Evolutionary conservation across 2,888 invertebrate genomes (phyloP).

Genomic region (Salpingus planirostris): DNA sequence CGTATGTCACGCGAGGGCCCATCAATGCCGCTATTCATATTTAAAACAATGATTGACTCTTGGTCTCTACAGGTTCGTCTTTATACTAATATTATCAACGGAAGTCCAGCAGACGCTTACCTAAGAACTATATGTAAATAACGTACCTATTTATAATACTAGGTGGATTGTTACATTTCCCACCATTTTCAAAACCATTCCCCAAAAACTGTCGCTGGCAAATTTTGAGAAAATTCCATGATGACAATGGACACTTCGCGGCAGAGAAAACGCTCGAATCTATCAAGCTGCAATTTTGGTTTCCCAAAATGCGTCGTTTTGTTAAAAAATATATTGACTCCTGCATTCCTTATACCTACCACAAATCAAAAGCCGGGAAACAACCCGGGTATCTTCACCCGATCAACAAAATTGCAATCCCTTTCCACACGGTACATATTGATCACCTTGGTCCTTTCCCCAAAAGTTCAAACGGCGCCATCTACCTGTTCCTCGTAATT

Average conservation of each 20-base stretch:
- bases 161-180: too few species aligned
- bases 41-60: too few species aligned
- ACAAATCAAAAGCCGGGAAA: background rate
- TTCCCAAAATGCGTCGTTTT: background rate
- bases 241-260: background rate
- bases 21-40: too few species aligned
- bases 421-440: background rate
- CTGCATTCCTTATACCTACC: background rate
- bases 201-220: background rate
- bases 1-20: too few species aligned
- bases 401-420: background rate
- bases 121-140: too few species aligned
- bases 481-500: background rate
- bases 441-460: background rate
- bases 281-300: background rate
- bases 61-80: too few species aligned
- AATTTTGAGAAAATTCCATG: background rate
- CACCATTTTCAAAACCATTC: too few species aligned
- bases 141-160: too few species aligned
- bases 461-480: background rate
- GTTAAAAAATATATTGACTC: background rate
- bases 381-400: slow-evolving; percentile 1
- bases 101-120: too few species aligned
- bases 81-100: too few species aligned
- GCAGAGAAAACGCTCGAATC: background rate